Evolutionary conservation across 92 coral and sea anemone species (phyloP).

Genomic region (Meandrina meandrites): DNA sequence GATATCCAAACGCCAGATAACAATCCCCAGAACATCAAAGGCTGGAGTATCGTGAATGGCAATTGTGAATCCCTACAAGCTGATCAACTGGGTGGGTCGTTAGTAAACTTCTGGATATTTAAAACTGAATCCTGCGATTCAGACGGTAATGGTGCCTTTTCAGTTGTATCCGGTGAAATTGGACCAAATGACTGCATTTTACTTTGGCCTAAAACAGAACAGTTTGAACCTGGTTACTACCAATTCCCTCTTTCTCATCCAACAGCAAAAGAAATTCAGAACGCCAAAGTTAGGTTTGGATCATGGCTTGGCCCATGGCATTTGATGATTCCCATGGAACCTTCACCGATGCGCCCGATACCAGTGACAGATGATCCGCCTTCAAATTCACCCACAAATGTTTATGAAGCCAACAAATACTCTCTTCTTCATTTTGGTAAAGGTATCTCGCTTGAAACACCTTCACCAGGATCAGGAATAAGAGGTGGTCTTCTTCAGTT

Average conservation of each 20-base stretch:
- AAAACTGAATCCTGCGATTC: slow-evolving; percentile 6
- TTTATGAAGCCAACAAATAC: slow-evolving; percentile 22
- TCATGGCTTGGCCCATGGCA: slow-evolving; percentile 20
- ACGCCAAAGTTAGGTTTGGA: background rate
- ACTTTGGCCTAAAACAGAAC: slow-evolving; percentile 5
- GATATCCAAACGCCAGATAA: background rate
- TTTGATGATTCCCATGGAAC: background rate
- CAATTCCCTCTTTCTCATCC: background rate
- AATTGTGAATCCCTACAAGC: background rate
- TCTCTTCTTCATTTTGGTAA: background rate
- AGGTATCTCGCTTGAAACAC: background rate
- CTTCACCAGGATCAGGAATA: background rate
- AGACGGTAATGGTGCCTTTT: background rate
- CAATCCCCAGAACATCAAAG: background rate
- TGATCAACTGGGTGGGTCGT: background rate
- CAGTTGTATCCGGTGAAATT: slow-evolving; percentile 13
- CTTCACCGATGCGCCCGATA: slow-evolving; percentile 5
- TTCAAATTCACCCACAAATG: slow-evolving; percentile 7
- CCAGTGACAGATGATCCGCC: background rate
- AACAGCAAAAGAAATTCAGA: background rate
- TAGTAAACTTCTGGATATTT: slow-evolving; percentile 13
- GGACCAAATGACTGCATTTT: background rate
- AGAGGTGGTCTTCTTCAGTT: slow-evolving; percentile 20
- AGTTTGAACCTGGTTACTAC: background rate
- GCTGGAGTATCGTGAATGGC: slow-evolving; percentile 3